phyloP scores from a whole-genome alignment of 2,113 vertebrate genomes.

The Neopipo cinnamomea region DNA sequence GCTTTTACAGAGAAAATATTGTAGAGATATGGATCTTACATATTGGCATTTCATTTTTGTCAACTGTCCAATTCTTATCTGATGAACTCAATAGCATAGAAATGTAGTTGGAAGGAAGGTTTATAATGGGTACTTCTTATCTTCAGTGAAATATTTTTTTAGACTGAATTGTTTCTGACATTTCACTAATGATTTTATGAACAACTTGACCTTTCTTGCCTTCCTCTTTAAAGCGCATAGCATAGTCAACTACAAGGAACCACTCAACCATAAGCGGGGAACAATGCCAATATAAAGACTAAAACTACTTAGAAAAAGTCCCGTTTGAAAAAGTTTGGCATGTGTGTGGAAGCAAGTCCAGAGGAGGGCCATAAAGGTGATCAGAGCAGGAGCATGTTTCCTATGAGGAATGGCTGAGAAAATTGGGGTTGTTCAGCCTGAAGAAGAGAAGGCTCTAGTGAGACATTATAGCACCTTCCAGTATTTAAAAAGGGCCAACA shows the following conservation, averaged over 20 bases:
- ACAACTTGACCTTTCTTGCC: constrained; percentile 51
- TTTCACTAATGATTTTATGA: constrained; percentile 66
- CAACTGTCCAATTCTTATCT: background rate
- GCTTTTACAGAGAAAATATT: background rate
- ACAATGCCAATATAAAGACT: background rate
- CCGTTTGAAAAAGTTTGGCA: background rate
- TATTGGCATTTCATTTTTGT: background rate
- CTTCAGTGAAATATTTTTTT: constrained; percentile 30
- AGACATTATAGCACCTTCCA: background rate
- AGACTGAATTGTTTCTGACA: constrained; percentile 58
- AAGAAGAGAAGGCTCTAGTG: background rate
- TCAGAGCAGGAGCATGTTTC: background rate
- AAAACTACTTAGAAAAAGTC: background rate
- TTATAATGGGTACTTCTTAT: constrained; percentile 40
- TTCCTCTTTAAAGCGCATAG: constrained; percentile 10
- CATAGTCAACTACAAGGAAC: constrained; percentile 34
- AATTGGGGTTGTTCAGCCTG: background rate
- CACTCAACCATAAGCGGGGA: background rate
- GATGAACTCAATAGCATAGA: background rate
- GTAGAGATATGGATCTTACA: background rate
- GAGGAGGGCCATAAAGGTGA: background rate
- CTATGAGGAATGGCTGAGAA: background rate
- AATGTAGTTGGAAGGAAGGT: background rate
- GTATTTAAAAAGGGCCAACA: background rate
- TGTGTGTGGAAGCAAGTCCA: background rate